Conservation (phyloP, 2,797 vertebrate species). For the Trematomus bernacchii region DNA sequence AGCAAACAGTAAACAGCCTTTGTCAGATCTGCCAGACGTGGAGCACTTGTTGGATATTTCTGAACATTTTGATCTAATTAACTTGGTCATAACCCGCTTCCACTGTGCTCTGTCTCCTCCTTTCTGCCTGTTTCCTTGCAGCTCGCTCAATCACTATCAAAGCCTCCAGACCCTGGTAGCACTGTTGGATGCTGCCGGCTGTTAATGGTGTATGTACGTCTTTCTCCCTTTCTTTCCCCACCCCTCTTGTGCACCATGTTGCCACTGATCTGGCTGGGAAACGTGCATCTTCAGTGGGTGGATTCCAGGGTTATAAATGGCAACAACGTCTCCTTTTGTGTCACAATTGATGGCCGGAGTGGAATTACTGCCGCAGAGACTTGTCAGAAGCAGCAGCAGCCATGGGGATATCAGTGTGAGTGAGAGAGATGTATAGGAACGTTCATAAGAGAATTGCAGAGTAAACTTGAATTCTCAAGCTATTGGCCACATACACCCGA, state of each 20-base stretch:
- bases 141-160: constrained; percentile 35
- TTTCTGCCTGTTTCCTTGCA: constrained; percentile 25
- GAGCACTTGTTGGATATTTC: constrained; percentile 58
- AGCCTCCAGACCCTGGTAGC: constrained; percentile 11
- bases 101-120: constrained; percentile 19
- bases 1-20: constrained; percentile 56
- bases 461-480: constrained; percentile 14
- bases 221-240: not conserved
- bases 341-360: constrained; percentile 47
- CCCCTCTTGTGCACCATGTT: not conserved
- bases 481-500: constrained; percentile 3
- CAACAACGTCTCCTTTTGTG: constrained; percentile 54
- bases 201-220: not conserved
- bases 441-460: constrained; percentile 28
- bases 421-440: constrained; percentile 17
- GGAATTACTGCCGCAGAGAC: constrained; percentile 41
- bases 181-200: constrained; percentile 18
- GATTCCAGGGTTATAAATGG: constrained; percentile 60
- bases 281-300: constrained; percentile 12
- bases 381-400: constrained; percentile 32
- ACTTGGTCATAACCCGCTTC: constrained; percentile 39
- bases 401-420: constrained; percentile 5
- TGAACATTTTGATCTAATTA: constrained; percentile 65
- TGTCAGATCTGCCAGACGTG: constrained; percentile 65
- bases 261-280: not conserved